These are phyloP conservation scores for Paedocypris sp. DNA, from an alignment of 2,113 vertebrate species.

Conservation along the genomic window DNA sequence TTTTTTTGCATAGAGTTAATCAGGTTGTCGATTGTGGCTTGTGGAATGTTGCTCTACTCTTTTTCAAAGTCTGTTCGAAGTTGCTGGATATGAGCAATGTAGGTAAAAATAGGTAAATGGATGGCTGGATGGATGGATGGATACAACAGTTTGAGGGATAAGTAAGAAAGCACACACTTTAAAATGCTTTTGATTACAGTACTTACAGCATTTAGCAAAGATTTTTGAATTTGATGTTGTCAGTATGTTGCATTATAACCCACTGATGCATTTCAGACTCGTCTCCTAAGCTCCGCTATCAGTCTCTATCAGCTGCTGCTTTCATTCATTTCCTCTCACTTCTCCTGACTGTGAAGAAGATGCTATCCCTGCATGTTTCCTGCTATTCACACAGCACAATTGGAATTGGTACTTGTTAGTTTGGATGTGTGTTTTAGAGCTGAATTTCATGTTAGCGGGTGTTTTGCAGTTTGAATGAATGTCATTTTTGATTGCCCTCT, in stretches of 20 bases:
- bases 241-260: not conserved
- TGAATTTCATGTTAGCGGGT: not conserved
- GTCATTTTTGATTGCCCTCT: not conserved
- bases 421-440: not conserved
- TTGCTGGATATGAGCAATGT: too few species aligned
- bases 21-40: too few species aligned
- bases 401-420: conserved; percentile 1
- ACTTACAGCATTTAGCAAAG: not conserved
- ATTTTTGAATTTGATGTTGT: not conserved
- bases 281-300: not conserved
- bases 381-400: not conserved
- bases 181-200: not conserved
- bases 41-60: too few species aligned
- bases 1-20: too few species aligned
- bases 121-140: too few species aligned
- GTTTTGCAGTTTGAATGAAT: not conserved
- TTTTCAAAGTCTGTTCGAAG: too few species aligned
- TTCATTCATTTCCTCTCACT: conserved; percentile 8
- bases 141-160: too few species aligned
- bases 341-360: not conserved
- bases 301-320: not conserved
- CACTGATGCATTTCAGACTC: conserved; percentile 4
- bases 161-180: not conserved
- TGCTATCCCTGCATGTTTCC: conserved; percentile 8
- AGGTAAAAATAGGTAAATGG: too few species aligned